Base-by-base conservation (phyloP, 2,888 invertebrate genomes). In the Xestia c-nigrum region DNA sequence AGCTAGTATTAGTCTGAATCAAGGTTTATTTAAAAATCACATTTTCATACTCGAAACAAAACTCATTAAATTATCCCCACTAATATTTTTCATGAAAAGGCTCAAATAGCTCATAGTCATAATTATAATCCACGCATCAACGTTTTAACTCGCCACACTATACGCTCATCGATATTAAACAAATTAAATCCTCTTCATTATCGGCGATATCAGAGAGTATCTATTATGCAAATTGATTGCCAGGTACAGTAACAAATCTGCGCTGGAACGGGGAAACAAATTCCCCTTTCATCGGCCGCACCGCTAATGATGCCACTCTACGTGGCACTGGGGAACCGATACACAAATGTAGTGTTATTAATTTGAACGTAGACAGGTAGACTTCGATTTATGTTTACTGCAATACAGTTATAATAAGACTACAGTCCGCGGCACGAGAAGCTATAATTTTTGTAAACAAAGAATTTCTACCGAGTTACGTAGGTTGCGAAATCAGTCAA, bases 331-430 rank as follows among this genome's bases (percentile, higher is more conserved):
- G 81, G 72, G 71, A 76, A 40, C 85, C 79, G 79, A 85, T 82
- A 82, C 81, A 85, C 81, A 81, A 89, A 89, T 88, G 85, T 83
- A 46, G 57, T 72, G 79, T 80, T 77, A 88, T 89, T 89, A 85
- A 83, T 88, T 77, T 76, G 14, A 16, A 1, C 68, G 81, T 83
- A 40, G 14, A 14, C 73, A 0, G 72, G 80, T 83, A 59, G 59
- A 74, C 75, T 50, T 72, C 21, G 50, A 77, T 81, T 78, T 55
- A 78, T 81, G 57, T 10, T 16, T 14, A 5, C 21, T 63, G 61
- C 31, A n/a, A 43, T 64, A n/a, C n/a, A 59, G 31, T 19, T 59
- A 21, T 31, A 0, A 40, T 5, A 59, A 31, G 7, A 31, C 31
- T 19, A 59, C 3, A 31, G 31, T 31, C 31, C 31, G 31, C 1